Evolutionary conservation across 2,113 vertebrate genomes (phyloP).

Genomic region (Rissa tridactyla): DNA sequence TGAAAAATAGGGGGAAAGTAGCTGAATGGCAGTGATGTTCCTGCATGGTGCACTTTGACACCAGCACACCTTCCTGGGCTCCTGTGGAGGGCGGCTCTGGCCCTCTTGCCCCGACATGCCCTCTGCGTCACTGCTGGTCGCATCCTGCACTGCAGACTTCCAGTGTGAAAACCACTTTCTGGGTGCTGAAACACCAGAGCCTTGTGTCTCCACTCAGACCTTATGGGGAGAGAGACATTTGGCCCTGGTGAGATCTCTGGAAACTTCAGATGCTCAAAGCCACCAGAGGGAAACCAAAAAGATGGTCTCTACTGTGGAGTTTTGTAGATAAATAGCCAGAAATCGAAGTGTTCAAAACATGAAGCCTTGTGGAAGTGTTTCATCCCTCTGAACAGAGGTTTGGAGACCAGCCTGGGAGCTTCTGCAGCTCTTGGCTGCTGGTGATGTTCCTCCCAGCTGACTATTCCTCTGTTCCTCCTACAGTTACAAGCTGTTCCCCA

Average conservation of each 20-base stretch:
- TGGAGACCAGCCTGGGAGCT: not conserved
- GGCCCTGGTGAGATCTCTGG: not conserved
- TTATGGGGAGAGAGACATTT: accelerated
- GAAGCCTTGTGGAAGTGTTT: not conserved
- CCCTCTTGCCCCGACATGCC: not conserved
- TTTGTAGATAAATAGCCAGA: not conserved
- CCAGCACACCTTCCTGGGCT: not conserved
- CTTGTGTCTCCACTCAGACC: accelerated
- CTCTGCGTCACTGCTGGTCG: accelerated
- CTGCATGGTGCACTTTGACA: not conserved
- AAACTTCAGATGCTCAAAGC: not conserved
- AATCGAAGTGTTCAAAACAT: not conserved
- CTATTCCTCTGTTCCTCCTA: not conserved
- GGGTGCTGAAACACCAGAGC: not conserved
- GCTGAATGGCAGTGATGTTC: not conserved
- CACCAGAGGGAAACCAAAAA: not conserved
- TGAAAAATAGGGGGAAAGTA: not conserved
- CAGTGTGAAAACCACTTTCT: not conserved
- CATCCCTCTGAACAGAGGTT: not conserved
- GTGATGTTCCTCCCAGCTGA: not conserved
- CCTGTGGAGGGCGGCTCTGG: not conserved
- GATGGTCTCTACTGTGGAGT: accelerated
- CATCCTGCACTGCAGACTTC: not conserved
- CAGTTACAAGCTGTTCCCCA: constrained; percentile 92
- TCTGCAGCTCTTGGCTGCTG: not conserved